A percentile compares a stretch with the other conserved stretches of the same genome.
Conservation (phyloP, 2,888 invertebrate genomes). For the Plagodis pulveraria region DNA sequence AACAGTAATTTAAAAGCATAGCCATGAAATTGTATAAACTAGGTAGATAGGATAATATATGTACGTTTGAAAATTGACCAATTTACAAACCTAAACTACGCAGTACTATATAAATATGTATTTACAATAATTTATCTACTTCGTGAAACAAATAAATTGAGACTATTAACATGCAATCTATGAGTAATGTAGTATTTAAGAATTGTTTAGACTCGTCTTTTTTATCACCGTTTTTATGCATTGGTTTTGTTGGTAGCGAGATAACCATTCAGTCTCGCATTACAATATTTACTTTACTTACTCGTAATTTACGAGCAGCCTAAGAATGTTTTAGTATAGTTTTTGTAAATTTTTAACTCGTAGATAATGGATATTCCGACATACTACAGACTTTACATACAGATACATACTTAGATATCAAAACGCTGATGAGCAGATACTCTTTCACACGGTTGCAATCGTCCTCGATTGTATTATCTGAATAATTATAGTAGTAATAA, state of each 20-base stretch:
- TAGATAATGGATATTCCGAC: too few relatives aligned
- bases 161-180: slow-evolving; percentile 12
- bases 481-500: too few relatives aligned
- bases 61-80: slow-evolving; percentile 75
- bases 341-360: too few relatives aligned
- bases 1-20: slow-evolving; percentile 61
- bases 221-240: background rate
- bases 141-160: slow-evolving; percentile 43
- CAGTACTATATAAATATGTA: slow-evolving; percentile 46
- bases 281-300: too few relatives aligned
- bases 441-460: too few relatives aligned
- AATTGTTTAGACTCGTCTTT: slow-evolving; percentile 2
- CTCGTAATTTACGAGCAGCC: too few relatives aligned
- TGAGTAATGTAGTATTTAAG: slow-evolving; percentile 4
- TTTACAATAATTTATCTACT: slow-evolving; percentile 53
- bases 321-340: too few relatives aligned
- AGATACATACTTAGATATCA: too few relatives aligned
- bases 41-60: slow-evolving; percentile 59
- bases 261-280: too few relatives aligned
- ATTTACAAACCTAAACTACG: slow-evolving; percentile 73
- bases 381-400: too few relatives aligned
- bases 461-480: too few relatives aligned
- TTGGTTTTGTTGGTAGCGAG: background rate
- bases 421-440: too few relatives aligned
- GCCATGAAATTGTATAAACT: slow-evolving; percentile 59